Conservation (phyloP, 2,888 invertebrate species). For the Aricia artaxerxes region DNA sequence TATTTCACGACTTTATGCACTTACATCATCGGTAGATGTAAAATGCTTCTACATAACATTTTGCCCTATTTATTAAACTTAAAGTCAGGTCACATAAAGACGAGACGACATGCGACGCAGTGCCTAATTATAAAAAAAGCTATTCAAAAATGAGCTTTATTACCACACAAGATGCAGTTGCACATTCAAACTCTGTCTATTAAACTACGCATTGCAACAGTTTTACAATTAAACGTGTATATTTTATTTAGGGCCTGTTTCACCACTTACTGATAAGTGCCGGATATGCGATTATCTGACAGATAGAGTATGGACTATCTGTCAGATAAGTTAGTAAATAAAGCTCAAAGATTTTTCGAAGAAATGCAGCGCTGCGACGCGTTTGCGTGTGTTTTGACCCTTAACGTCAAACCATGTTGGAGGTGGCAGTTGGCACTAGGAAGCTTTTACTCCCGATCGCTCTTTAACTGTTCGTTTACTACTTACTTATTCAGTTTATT, state of each 20-base stretch:
- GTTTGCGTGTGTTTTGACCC: too few species aligned
- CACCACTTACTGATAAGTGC: too few species aligned
- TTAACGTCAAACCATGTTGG: background rate
- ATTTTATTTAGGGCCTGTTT: too few species aligned
- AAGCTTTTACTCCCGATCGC: background rate
- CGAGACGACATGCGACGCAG: background rate
- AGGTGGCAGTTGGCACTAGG: background rate
- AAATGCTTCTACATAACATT: background rate
- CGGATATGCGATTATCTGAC: too few species aligned
- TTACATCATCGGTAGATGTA: constrained; percentile 7
- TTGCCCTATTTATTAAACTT: background rate
- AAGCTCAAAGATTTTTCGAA: too few species aligned
- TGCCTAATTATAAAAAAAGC: background rate
- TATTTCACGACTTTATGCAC: background rate
- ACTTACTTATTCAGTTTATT: background rate
- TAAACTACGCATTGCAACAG: too few species aligned
- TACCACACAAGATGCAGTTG: background rate
- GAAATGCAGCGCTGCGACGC: too few species aligned
- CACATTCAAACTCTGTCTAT: background rate
- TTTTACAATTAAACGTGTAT: too few species aligned
- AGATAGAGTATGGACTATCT: too few species aligned
- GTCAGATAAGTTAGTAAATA: too few species aligned
- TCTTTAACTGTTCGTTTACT: background rate
- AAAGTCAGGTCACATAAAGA: background rate
- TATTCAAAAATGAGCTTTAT: background rate